Base-by-base conservation (phyloP, 2,888 invertebrate species). In the Lepidocyrtinus sp. region DNA sequence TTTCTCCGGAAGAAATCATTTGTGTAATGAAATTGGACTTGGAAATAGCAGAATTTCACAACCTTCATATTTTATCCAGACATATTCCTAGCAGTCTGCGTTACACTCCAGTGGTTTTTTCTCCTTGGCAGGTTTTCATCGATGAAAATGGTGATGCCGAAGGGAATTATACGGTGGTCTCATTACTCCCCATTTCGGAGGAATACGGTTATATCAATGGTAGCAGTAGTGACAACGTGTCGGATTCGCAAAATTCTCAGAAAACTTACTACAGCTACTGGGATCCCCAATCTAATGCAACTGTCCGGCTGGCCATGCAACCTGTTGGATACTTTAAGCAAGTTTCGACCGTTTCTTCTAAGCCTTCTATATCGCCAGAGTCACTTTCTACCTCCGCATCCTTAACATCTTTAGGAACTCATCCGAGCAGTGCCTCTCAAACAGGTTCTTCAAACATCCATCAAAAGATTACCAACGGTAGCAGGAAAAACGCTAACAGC, bases 81-180 rank as follows among this genome's bases (percentile, higher is more conserved):
- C n/a, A n/a, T n/a, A n/a, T n/a, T n/a, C n/a, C n/a, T n/a, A n/a
- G n/a, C n/a, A n/a, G n/a, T n/a, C n/a, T n/a, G n/a, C n/a, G n/a
- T n/a, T n/a, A n/a, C n/a, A n/a, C n/a, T n/a, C n/a, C n/a, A n/a
- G n/a, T n/a, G n/a, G n/a, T n/a, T n/a, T n/a, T 1, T 27, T 45
- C 45, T 21, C 59, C 27, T 21, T 19, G 21, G 19, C 75, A 94
- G 94, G 93, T 94, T 9, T 93, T 93, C 86, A 96, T 97, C 87
- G 96, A 97, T 88, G 92, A 91, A 1, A 93, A 94, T 83, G 97
- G 97, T 0, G 96, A 97, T 87, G 96, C 96, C 0, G 96, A 96
- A 87, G 96, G 96, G 0, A 97, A 97, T 89, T 97, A 94, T 89
- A 95, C 96, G 0, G 94, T 97, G 0, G 93, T 96, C 24, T 93